These are phyloP conservation scores for Mormyrops boulengeri DNA, from an alignment of 2,797 vertebrate species.

Conservation along the genomic window DNA sequence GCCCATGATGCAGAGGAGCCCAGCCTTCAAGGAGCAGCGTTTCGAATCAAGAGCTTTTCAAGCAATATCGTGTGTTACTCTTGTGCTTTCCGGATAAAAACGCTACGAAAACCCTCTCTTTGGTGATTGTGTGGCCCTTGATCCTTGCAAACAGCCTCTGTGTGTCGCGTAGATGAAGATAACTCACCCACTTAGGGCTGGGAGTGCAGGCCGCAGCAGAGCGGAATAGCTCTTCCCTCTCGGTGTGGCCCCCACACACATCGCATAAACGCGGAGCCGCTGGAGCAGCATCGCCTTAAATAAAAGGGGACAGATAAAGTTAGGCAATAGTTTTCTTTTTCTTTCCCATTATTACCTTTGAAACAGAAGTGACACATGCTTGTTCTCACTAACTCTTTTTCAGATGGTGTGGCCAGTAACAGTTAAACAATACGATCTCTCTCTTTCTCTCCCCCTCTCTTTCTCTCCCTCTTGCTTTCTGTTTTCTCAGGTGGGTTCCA, in stretches of 20 bases:
- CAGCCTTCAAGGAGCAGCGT: not conserved
- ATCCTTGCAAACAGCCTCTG: constrained; percentile 34
- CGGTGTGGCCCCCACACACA: not conserved
- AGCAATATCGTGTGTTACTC: not conserved
- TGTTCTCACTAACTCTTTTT: not conserved
- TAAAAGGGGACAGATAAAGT: not conserved
- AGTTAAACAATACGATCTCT: not conserved
- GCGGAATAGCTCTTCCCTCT: not conserved
- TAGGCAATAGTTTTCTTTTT: not conserved
- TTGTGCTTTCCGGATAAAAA: not conserved
- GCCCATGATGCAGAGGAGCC: not conserved
- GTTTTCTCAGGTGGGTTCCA: constrained; percentile 30
- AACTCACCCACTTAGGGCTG: constrained; percentile 42
- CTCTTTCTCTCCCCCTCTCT: not conserved
- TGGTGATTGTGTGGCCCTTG: constrained; percentile 27
- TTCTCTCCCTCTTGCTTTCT: not conserved
- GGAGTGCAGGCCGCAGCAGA: constrained; percentile 20
- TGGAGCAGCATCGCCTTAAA: not conserved
- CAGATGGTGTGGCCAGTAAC: not conserved
- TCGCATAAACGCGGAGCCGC: not conserved
- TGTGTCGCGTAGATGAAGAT: constrained; percentile 46
- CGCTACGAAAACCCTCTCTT: not conserved
- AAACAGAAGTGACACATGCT: not conserved
- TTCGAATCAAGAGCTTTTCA: not conserved
- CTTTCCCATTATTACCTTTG: not conserved